Evolutionary conservation across 2,888 invertebrate species (phyloP), one percentile per base, ranked within the genome.

Genomic region (Mesorhabditis sp.): DNA sequence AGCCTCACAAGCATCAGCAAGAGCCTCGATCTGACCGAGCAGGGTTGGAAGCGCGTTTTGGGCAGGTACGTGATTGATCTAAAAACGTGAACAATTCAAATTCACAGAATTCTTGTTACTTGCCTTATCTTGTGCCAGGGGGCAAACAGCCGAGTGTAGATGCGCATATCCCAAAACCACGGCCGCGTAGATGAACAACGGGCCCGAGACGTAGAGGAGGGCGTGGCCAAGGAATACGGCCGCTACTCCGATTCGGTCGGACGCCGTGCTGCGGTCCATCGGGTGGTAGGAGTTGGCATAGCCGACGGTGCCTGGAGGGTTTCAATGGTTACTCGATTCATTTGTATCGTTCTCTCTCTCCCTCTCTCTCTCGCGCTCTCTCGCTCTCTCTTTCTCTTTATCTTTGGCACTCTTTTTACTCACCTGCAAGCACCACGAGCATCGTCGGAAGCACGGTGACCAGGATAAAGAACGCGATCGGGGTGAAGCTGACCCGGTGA

Each of bases 201-300:
- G 28, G 28, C 28, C 28, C 28, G 28, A 28, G 28, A 28, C 28
- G 28, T 28, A 28, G 28, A 28, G 28, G 28, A 28, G 28, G 28
- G 28, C 28, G 28, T 28, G 28, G 28, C 28, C 28, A 28, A 28
- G 28, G 28, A 28, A 28, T 50, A 50, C 58, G 10, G 58, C n/a
- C 7, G n/a, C 58, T n/a, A 50, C 7, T 50, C 58, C 58, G n/a
- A 50, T 50, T 50, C 58, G 58, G 63, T 78, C 75, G 3, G 78
- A 78, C 44, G 72, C 65, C 63, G 64, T 70, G 15, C 70, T 71
- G 43, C 78, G 58, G 65, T 78, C 76, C 71, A 78, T 78, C 10
- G 78, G 78, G 69, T 78, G 78, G 65, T 76, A 74, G 62, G 70
- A 75, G 28, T 72, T 70, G 58, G 73, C 72, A 65, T 78, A 78